Evolutionary conservation across 2,113 vertebrate species (phyloP), one percentile per base, ranked within the genome.

Genomic region (Circaetus gallicus): DNA sequence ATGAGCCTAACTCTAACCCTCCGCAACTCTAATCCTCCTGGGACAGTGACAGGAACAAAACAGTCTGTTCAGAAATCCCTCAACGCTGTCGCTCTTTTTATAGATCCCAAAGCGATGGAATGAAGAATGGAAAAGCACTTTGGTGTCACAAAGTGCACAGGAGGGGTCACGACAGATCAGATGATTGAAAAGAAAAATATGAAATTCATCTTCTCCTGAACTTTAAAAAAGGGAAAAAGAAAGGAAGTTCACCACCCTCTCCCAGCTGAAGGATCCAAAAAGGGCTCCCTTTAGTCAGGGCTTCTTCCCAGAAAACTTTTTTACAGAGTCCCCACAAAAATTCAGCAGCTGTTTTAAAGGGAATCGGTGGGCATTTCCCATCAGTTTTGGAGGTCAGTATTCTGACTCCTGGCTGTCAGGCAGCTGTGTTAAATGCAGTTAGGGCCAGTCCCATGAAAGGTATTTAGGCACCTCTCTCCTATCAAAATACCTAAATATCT

Each of bases 101-200:
- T 94, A 96, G 96, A 94, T 63, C 89, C 82, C 80, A 94, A 93
- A 89, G 89, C 25, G 7, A 84, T 55, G 89, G 55, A 78, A 91
- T 1, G 43, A 95, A 82, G 95, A 85, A 91, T 89, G 86, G 91
- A 95, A 91, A 94, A 80, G 71, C 34, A 47, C 89, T 90, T 82
- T 43, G 55, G 63, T 95, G 71, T 90, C 84, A 83, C 47, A n/a
- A 86, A 70, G 50, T 50, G 47, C 84, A 67, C 87, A 81, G 69
- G 59, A 95, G n/a, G 16, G 67, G 53, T 96, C 93, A 94, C 0
- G 0, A 18, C 29, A 78, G 71, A 90, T 77, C 89, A 70, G 53
- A 36, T 34, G 45, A 69, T 28, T 77, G 82, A 85, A 80, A 93
- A 91, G 56, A 63, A 87, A 95, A 89, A 87, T 77, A 85, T 21